phyloP scores from a whole-genome alignment of 64 coral and sea anemone genomes.

The Dendrophyllia cribrosa region DNA sequence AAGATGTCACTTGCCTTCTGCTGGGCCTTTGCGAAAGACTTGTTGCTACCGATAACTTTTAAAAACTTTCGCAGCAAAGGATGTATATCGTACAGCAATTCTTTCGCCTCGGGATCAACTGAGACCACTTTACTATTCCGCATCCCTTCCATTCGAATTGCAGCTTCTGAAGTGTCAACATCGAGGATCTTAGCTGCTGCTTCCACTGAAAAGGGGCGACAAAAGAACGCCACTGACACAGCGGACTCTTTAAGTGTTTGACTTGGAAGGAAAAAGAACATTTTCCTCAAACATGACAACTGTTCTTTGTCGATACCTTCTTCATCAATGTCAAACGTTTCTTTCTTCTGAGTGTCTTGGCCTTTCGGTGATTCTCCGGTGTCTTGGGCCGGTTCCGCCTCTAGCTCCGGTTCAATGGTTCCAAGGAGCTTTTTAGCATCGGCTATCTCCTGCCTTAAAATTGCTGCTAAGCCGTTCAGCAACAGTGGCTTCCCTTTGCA shows the following conservation, averaged over 20 bases:
- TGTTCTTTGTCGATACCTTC: constrained; percentile 19
- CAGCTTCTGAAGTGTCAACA: constrained; percentile 11
- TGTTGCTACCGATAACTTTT: not conserved
- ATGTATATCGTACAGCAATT: constrained; percentile 19
- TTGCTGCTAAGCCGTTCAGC: constrained; percentile 11
- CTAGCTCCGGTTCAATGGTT: constrained; percentile 9
- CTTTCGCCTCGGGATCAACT: not conserved
- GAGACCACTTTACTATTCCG: not conserved
- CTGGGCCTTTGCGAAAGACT: not conserved
- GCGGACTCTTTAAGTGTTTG: constrained; percentile 8
- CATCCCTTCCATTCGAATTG: constrained; percentile 1
- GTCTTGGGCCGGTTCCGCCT: not conserved
- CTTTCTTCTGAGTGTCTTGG: not conserved
- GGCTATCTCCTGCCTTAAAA: constrained; percentile 20
- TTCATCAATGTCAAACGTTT: not conserved
- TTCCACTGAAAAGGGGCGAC: constrained; percentile 23
- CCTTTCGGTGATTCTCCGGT: not conserved
- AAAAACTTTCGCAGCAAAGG: constrained; percentile 32
- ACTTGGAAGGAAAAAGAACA: constrained; percentile 31
- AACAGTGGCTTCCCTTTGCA: constrained; percentile 30
- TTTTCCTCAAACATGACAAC: not conserved
- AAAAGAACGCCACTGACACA: constrained; percentile 28
- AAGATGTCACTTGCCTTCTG: constrained; percentile 37
- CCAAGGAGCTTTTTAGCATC: constrained; percentile 28
- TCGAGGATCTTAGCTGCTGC: constrained; percentile 4